phyloP scores from a whole-genome alignment of 2,113 vertebrate species.

The Sardina pilchardus region DNA sequence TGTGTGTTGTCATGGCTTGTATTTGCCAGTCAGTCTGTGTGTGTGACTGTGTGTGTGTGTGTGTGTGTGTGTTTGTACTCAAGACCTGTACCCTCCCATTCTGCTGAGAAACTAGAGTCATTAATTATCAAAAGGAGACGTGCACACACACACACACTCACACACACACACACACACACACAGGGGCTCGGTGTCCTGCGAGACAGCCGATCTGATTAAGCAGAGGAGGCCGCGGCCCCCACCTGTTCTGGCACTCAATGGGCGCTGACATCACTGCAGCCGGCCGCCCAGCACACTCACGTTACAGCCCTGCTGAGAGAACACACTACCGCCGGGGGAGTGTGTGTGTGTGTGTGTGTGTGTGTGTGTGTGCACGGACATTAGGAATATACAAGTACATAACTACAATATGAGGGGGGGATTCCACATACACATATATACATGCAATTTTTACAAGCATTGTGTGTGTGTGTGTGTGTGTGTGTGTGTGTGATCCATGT shows the following conservation, averaged over 20 bases:
- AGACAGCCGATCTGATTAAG: conserved; percentile 31
- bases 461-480: no score
- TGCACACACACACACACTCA: not conserved
- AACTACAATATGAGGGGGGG: not conserved
- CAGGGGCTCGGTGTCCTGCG: not conserved
- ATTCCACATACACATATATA: no score
- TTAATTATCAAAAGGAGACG: conserved; percentile 5
- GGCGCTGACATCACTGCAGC: conserved; percentile 33
- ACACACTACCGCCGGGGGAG: not conserved
- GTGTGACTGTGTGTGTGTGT: no score
- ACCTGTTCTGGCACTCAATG: conserved; percentile 30
- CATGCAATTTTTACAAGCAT: no score
- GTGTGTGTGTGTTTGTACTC: not conserved
- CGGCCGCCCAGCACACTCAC: conserved; percentile 31
- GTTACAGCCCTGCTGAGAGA: conserved; percentile 20
- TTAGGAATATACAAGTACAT: not conserved
- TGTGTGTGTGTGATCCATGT: not conserved
- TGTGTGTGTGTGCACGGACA: not conserved
- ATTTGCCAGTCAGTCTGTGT: no score
- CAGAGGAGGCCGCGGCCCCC: conserved; percentile 13
- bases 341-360: not conserved
- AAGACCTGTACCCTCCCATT: not conserved
- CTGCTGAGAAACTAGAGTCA: not conserved
- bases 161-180: not conserved
- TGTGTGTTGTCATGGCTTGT: not conserved